Base-by-base conservation (phyloP, 2,113 vertebrate species). In the Rhabdornis inornatus region DNA sequence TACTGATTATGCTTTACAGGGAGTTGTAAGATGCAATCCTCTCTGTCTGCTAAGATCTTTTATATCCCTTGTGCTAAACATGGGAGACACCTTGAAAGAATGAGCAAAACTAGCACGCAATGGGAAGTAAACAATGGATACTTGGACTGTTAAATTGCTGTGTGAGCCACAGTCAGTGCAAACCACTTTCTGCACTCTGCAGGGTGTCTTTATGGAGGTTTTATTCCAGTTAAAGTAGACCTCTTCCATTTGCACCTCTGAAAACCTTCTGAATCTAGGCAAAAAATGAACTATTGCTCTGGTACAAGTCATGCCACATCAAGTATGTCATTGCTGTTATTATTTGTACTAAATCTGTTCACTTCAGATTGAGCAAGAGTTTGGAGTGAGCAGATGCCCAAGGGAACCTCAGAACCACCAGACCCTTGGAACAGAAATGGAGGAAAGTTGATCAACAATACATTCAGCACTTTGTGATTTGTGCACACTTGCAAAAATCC, bases 341-440 rank as follows among this genome's bases (percentile, higher is more conserved):
- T 66, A 13, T 15, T 69, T 8, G 60, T 31, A 25, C 30, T 74
- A 35, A 70, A 53, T 47, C 9, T 83, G 20, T 60, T 81, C 49
- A 7, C 52, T 4, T 11, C 7, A 45, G 25, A 22, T 4, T 15
- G 17, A 56, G 13, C 13, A 21, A 33, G 0, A 0, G 5, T 70
- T 89, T 77, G 37, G 23, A 60, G 25, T 1, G 3, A 27, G 42
- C 53, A 65, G 31, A n/a, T 68, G 42, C 40, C 55, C 19, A 11
- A 31, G 19, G 31, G n/a, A 91, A 39, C 44, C 28, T 56, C 0
- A 3, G 10, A 53, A 61, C 15, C 16, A 53, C 31, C 16, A 66
- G 40, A n/a, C 4, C 3, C 53, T 64, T 56, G 57, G 57, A 91
- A 59, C 9, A 92, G 55, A 85, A 83, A 52, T 0, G 4, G 37